Base-by-base conservation (phyloP, 2,888 invertebrate genomes). In the Noctua pronuba region DNA sequence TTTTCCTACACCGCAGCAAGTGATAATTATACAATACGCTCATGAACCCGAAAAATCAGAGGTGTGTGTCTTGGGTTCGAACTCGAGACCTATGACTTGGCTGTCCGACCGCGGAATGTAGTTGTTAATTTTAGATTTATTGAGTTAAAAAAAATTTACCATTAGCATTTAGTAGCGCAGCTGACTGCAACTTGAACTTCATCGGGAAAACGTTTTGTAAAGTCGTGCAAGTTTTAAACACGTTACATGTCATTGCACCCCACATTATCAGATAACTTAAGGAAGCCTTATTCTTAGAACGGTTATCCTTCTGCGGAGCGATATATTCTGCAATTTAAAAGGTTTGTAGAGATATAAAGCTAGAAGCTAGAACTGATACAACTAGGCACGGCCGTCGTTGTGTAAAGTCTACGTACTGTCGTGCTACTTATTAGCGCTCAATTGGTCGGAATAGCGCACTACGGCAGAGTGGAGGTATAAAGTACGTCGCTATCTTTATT, bases 401-500 rank as follows among this genome's bases (percentile, higher is more conserved):
- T 71, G 82, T 77, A 77, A 80, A 64, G 44, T 87, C 62, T 74
- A 64, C 0, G 8, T 52, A 1, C 6, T 35, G 66, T 76, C 77
- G 35, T 55, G 41, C 21, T 82, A 5, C 66, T 62, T 74, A 74
- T 75, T 79, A 83, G 46, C 41, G 31, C 41, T 75, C 67, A 76
- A 82, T 80, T 38, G 85, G 67, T 68, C 38, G 55, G 73, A 75
- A 72, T 75, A 84, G 70, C 55, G 35, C 55, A n/a, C 73, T 31
- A n/a, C 58, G 46, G 62, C 44, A 4, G 44, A 44, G 55, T 41
- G 49, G 46, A 46, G n/a, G 18, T 69, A 71, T 82, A 77, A 84
- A 77, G 72, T 88, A 69, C 67, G 44, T 70, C 60, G 72, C 58
- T 70, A 75, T 83, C 87, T 87, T 79, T 75, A 81, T 85, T 81